Conservation (phyloP, 2,888 invertebrate species). For the Dendrolimus houi region DNA sequence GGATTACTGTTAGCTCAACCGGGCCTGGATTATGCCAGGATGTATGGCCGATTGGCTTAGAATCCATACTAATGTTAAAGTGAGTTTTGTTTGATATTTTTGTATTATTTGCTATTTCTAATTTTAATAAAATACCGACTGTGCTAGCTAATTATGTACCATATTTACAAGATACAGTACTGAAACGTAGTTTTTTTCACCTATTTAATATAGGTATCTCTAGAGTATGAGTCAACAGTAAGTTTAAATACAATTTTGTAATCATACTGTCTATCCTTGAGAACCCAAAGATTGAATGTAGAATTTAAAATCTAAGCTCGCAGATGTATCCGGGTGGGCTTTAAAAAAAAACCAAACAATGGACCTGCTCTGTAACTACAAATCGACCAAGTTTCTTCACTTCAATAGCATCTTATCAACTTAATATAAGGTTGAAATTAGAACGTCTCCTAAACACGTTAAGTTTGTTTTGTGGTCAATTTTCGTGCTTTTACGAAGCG, state of each 20-base stretch:
- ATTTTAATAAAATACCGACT: too few relatives aligned
- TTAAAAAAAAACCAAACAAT: constrained; percentile 26
- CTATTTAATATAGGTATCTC: too few relatives aligned
- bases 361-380: constrained; percentile 21
- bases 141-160: too few relatives aligned
- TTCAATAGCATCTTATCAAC: not conserved
- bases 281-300: not conserved
- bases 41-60: constrained; percentile 18
- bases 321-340: constrained; percentile 35
- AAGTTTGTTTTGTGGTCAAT: not conserved
- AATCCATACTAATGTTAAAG: not conserved
- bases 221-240: too few relatives aligned
- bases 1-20: constrained; percentile 12
- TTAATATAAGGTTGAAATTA: not conserved
- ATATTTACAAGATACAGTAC: too few relatives aligned
- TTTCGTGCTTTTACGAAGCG: not conserved
- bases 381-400: not conserved
- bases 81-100: too few relatives aligned
- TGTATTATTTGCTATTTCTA: too few relatives aligned
- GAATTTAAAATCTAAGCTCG: constrained; percentile 21
- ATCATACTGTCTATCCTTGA: not conserved
- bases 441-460: not conserved
- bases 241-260: too few relatives aligned
- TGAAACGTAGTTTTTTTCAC: too few relatives aligned
- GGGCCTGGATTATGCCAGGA: not conserved